Evolutionary conservation across 2,113 vertebrate genomes (phyloP).

Genomic region (Grallaria varia): DNA sequence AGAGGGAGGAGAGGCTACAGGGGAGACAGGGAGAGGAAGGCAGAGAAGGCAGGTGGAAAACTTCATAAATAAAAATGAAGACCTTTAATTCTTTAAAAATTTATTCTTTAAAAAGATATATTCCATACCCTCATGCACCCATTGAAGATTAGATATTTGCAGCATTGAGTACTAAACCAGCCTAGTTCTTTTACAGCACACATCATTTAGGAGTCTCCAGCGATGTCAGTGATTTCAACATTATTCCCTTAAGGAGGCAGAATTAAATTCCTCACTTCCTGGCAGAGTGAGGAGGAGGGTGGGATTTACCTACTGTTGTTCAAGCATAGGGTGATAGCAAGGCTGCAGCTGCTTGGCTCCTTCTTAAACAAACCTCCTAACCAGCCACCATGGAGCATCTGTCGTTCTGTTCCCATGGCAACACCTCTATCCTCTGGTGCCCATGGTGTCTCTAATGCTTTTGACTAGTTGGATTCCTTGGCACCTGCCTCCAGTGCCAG

Average conservation of each 20-base stretch:
- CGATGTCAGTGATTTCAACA: neutral
- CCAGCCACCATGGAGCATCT: conserved; percentile 70
- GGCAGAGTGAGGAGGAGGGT: neutral
- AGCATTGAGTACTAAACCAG: neutral
- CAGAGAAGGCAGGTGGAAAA: neutral
- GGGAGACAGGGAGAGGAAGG: neutral
- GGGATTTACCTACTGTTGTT: conserved; percentile 49
- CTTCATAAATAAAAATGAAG: neutral
- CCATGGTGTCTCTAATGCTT: conserved; percentile 70
- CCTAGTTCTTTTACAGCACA: conserved; percentile 13
- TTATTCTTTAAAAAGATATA: too few species aligned
- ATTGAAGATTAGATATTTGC: neutral
- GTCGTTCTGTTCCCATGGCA: conserved; percentile 75
- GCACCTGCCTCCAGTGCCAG: conserved; percentile 67
- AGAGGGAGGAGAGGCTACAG: neutral
- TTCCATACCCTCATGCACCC: neutral
- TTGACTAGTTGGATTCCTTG: conserved; percentile 71
- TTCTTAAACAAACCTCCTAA: conserved; percentile 73
- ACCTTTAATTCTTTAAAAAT: neutral
- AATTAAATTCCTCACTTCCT: conserved; percentile 63
- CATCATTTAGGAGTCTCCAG: neutral
- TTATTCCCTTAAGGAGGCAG: neutral
- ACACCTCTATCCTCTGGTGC: conserved; percentile 71
- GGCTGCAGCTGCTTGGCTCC: conserved; percentile 57
- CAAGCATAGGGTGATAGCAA: conserved; percentile 53